Conservation (phyloP, 1,140 invertebrate species). For the Ostrea edulis region DNA sequence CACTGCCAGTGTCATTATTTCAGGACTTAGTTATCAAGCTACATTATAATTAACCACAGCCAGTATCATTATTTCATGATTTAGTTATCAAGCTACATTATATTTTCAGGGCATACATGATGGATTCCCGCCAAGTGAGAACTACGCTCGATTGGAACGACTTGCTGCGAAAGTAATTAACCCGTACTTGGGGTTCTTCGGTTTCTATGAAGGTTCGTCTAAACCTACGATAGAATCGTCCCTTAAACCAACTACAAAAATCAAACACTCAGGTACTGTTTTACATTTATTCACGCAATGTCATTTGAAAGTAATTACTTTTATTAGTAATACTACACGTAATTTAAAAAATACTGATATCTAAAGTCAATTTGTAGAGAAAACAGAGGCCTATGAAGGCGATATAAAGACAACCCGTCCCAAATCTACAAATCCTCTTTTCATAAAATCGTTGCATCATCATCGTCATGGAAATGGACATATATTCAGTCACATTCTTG, state of each 20-base stretch:
- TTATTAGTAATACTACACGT: neutral
- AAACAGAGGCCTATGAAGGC: constrained; percentile 53
- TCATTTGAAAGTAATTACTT: neutral
- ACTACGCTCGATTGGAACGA: constrained; percentile 65
- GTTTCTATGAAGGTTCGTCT: constrained; percentile 66
- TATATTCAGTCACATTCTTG: constrained; percentile 55
- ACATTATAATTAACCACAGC: too few species aligned
- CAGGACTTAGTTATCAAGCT: too few species aligned
- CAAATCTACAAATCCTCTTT: constrained; percentile 40
- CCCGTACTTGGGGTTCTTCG: constrained; percentile 69
- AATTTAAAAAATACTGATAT: neutral
- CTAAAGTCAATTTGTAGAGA: constrained; percentile 41
- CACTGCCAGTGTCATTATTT: too few species aligned
- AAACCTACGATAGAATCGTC: constrained; percentile 61
- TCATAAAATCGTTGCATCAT: constrained; percentile 31
- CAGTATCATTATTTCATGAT: too few species aligned
- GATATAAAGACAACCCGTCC: constrained; percentile 44
- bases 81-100: too few species aligned
- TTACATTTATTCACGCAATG: neutral
- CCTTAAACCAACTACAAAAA: constrained; percentile 55
- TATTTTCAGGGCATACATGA: constrained; percentile 63
- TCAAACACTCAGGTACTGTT: constrained; percentile 36
- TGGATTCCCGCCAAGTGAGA: constrained; percentile 63
- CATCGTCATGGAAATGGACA: constrained; percentile 51
- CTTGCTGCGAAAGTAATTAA: constrained; percentile 65